A percentile compares a stretch with the other conserved stretches of the same genome.
Evolutionary conservation across 2,113 vertebrate species (phyloP).

Genomic region (Platysteira castanea): DNA sequence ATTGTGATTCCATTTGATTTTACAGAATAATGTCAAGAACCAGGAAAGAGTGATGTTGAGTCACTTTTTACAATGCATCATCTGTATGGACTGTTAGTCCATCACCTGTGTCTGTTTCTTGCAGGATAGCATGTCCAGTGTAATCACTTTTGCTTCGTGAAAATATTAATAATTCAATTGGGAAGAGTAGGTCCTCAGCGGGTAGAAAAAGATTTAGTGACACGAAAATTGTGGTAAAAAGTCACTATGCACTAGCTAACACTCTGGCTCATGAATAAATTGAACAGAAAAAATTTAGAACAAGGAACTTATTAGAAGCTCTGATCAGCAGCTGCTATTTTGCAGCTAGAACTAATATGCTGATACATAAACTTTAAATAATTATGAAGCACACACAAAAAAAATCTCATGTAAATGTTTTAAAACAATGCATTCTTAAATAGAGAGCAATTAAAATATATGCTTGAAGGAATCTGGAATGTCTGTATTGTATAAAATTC

Average conservation of each 20-base stretch:
- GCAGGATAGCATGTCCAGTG: background rate
- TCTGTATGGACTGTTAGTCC: background rate
- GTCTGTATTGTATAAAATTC: background rate
- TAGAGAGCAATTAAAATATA: background rate
- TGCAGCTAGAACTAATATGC: background rate
- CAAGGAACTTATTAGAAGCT: background rate
- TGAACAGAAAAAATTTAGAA: background rate
- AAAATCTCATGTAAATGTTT: background rate
- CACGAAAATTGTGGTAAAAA: background rate
- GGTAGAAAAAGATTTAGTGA: background rate
- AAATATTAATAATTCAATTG: background rate
- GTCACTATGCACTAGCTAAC: background rate
- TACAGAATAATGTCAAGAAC: background rate
- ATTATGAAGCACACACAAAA: background rate
- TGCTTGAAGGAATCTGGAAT: background rate
- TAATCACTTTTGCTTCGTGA: background rate
- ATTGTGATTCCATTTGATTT: background rate
- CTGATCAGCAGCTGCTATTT: background rate
- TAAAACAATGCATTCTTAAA: background rate
- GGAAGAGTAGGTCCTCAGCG: background rate
- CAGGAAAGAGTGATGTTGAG: background rate
- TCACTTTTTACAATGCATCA: background rate
- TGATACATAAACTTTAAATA: background rate
- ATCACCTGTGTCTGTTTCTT: background rate
- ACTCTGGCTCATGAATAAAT: background rate